Base-by-base conservation (phyloP, 2,113 vertebrate species). In the Bufo gargarizans region DNA sequence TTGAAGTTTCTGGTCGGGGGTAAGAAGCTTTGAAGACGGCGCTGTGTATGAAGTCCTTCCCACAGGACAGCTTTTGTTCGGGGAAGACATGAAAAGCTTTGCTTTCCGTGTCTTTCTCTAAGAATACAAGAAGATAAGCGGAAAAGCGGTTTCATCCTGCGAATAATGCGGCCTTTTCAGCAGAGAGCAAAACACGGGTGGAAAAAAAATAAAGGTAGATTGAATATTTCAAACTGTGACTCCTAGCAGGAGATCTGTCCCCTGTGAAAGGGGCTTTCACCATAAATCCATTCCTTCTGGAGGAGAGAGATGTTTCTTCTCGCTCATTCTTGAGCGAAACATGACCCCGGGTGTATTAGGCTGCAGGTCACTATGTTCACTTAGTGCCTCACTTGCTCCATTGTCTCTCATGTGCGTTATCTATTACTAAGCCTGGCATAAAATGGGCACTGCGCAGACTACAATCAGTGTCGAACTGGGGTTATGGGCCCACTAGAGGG, bases 41-140 rank as follows among this genome's bases (percentile, higher is more conserved):
- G 7, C 20, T 83, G 65, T 87, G 86, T 83, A 50, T 82, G 71
- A 88, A 77, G 71, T 82, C 74, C 65, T 72, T 74, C 87, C 87
- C 87, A 84, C 49, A 88, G 87, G 87, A 88, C 45, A 43, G 81
- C 82, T 84, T 88, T 82, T 88, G 87, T 88, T 83, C 53, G 53
- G 43, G 53, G 58, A 9, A 84, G 81, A 84, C 81, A 88, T 67
- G 59, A 83, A 77, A 88, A 77, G 61, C 71, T 77, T 84, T 76
- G 59, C 87, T 63, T 84, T 56, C 71, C 56, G 72, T 77, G 58
- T 58, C 43, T 67, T 78, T 67, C 81, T 56, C 19, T 77, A 77
- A 84, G 82, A 77, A 84, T 84, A 88, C 50, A 67, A 84, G 81
- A 78, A 77, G 87, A 88, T 84, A 77, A 84, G 59, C 81, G 63